Conservation (phyloP, 2,888 invertebrate species). For the Ramazzottius varieornatus region DNA sequence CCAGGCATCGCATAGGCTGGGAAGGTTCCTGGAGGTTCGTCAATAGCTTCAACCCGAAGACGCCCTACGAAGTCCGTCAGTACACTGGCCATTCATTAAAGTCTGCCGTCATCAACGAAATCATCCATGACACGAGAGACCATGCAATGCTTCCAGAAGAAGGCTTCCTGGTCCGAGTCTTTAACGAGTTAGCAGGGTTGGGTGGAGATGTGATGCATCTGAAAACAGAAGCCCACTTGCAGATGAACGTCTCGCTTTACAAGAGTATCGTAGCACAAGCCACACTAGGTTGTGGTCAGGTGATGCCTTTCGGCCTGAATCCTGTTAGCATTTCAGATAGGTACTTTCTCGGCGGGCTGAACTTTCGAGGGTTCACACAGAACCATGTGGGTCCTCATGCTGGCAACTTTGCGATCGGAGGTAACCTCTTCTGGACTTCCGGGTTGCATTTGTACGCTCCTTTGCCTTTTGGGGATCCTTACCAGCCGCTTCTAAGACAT, state of each 20-base stretch:
- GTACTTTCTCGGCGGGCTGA: constrained; percentile 4
- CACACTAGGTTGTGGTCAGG: neutral
- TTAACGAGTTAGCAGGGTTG: neutral
- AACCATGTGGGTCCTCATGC: neutral
- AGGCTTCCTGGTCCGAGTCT: neutral
- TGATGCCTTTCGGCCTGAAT: neutral
- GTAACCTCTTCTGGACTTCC: neutral
- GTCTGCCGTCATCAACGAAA: neutral
- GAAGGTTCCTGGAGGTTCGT: neutral
- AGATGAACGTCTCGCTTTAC: neutral
- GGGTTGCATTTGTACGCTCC: neutral
- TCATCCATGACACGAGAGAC: neutral
- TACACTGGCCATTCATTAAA: neutral
- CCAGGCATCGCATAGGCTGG: neutral
- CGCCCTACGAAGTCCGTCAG: neutral
- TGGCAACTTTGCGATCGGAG: neutral
- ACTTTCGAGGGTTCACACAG: neutral
- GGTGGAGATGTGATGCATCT: neutral
- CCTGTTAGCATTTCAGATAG: neutral
- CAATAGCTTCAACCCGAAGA: neutral
- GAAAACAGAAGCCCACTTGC: neutral
- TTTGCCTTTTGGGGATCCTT: neutral
- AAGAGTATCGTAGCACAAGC: neutral
- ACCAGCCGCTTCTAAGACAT: neutral
- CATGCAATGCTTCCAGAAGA: neutral